phyloP scores from a whole-genome alignment of 2,888 invertebrate species.

The Limulus polyphemus region DNA sequence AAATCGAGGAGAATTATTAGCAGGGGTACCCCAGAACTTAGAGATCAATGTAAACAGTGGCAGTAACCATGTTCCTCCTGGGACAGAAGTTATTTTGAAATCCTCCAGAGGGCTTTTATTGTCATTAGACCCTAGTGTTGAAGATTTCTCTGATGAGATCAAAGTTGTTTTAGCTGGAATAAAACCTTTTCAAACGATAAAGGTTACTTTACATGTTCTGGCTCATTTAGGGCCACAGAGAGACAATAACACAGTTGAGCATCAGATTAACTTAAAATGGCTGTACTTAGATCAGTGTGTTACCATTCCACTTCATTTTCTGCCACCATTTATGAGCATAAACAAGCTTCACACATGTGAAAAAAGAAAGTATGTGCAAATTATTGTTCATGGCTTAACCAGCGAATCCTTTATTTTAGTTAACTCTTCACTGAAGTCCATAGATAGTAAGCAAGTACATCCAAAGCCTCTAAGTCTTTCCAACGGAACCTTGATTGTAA shows the following conservation, averaged over 20 bases:
- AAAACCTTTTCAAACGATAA: slow-evolving; percentile 52
- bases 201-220: slow-evolving; percentile 52
- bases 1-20: slow-evolving; percentile 52
- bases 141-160: slow-evolving; percentile 10
- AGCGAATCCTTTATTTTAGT: slow-evolving; percentile 9
- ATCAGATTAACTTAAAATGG: slow-evolving; percentile 58
- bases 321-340: slow-evolving; percentile 64
- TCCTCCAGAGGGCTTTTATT: slow-evolving; percentile 57
- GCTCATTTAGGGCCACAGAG: slow-evolving; percentile 61
- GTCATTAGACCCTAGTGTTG: slow-evolving; percentile 29
- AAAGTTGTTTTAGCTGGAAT: slow-evolving; percentile 41
- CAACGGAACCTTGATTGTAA: slow-evolving; percentile 46
- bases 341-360: slow-evolving; percentile 62
- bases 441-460: slow-evolving; percentile 21
- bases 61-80: slow-evolving; percentile 56
- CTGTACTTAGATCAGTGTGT: slow-evolving; percentile 60
- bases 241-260: slow-evolving; percentile 55
- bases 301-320: slow-evolving; percentile 63
- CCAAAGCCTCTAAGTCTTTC: slow-evolving; percentile 24
- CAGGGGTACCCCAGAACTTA: slow-evolving; percentile 66
- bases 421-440: slow-evolving; percentile 9
- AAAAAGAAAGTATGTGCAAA: slow-evolving; percentile 23
- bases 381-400: slow-evolving; percentile 17
- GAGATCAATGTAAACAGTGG: slow-evolving; percentile 62
- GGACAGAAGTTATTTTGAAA: slow-evolving; percentile 48